Conservation (phyloP, 2,113 vertebrate genomes). For the Sialia sialis region DNA sequence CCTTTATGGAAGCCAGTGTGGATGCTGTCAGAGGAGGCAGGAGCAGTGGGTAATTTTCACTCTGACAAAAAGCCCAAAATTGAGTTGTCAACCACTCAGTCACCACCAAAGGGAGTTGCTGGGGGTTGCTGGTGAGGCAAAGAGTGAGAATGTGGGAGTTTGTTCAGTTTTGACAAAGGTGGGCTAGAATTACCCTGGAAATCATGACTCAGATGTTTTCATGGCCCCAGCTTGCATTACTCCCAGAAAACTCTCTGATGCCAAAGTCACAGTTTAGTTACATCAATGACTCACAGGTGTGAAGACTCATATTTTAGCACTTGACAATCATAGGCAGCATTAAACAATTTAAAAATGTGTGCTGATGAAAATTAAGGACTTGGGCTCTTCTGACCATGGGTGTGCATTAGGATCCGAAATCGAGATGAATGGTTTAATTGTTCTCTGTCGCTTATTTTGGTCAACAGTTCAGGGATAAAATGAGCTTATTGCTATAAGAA, state of each 20-base stretch:
- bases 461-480: constrained; percentile 25
- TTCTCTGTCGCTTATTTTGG: constrained; percentile 25
- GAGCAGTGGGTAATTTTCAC: neutral
- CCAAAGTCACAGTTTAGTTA: constrained; percentile 87
- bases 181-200: constrained; percentile 82
- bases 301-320: constrained; percentile 97
- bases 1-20: neutral
- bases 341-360: constrained; percentile 80
- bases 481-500: neutral
- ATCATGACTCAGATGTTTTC: constrained; percentile 85
- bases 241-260: constrained; percentile 85
- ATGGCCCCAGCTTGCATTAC: constrained; percentile 76
- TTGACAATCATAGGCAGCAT: constrained; percentile 80
- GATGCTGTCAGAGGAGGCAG: neutral
- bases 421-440: constrained; percentile 42
- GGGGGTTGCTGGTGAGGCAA: neutral
- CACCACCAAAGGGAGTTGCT: neutral
- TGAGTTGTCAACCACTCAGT: neutral
- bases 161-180: constrained; percentile 77
- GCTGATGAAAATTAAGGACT: constrained; percentile 73
- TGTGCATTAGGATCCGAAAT: constrained; percentile 70
- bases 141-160: constrained; percentile 40
- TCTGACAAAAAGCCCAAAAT: constrained; percentile 10
- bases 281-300: constrained; percentile 94
- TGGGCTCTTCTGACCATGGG: constrained; percentile 68